These are phyloP conservation scores for Adoxophyes honmai DNA, from an alignment of 1,140 invertebrate species.

Conservation along the genomic window DNA sequence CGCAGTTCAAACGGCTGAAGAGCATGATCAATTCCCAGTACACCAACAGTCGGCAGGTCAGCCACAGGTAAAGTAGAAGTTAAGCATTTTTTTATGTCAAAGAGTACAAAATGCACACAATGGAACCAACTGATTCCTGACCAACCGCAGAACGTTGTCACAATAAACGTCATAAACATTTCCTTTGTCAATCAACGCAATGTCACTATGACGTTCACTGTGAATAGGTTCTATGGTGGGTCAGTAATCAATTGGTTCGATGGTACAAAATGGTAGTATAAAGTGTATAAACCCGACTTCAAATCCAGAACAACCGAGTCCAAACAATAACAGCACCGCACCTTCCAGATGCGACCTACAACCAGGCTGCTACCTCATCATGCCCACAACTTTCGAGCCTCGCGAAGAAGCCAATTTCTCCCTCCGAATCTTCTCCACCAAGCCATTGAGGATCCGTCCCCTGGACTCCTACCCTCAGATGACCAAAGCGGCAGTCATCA, in stretches of 20 bases:
- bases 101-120: too few relatives aligned
- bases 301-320: too few relatives aligned
- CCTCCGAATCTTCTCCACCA: slow-evolving; percentile 88
- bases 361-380: slow-evolving; percentile 89
- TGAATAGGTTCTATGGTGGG: too few relatives aligned
- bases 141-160: too few relatives aligned
- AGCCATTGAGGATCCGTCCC: slow-evolving; percentile 89
- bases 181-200: too few relatives aligned
- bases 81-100: too few relatives aligned
- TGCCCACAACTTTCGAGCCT: slow-evolving; percentile 95
- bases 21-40: slow-evolving; percentile 94
- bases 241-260: too few relatives aligned
- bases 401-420: slow-evolving; percentile 93
- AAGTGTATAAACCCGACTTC: too few relatives aligned
- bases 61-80: slow-evolving; percentile 78
- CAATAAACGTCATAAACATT: too few relatives aligned
- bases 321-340: neutral
- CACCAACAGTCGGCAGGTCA: slow-evolving; percentile 93
- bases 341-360: slow-evolving; percentile 85
- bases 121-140: too few relatives aligned
- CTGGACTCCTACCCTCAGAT: slow-evolving; percentile 86
- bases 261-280: too few relatives aligned
- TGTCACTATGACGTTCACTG: too few relatives aligned
- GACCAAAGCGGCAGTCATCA: slow-evolving; percentile 85
- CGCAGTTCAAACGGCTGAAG: slow-evolving; percentile 93